Evolutionary conservation across 2,113 vertebrate species (phyloP).

Genomic region (Corythornis vintsioides): DNA sequence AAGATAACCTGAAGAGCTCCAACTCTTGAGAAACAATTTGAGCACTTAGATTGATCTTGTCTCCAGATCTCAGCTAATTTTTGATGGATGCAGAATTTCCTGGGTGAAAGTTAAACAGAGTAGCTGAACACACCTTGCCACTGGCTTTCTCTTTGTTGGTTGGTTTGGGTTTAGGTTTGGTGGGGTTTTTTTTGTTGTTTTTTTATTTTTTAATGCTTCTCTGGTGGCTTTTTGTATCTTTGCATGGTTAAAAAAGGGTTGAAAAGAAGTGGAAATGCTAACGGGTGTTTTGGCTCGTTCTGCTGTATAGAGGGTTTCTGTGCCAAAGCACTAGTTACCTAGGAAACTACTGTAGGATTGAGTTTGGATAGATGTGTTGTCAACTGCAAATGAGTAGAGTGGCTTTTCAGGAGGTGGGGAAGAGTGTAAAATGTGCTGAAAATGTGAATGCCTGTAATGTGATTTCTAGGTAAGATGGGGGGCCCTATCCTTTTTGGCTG

Average conservation of each 20-base stretch:
- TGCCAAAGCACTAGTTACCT: conserved; percentile 65
- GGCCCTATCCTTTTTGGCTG: background rate
- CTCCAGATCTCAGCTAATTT: background rate
- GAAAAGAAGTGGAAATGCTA: conserved; percentile 6
- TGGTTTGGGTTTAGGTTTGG: background rate
- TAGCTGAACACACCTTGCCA: background rate
- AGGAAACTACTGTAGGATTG: conserved; percentile 64
- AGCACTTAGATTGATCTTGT: background rate
- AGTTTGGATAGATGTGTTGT: conserved; percentile 57
- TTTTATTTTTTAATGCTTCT: background rate
- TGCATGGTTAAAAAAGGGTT: conserved; percentile 1
- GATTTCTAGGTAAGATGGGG: background rate
- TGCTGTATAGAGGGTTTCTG: background rate
- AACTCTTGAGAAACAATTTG: background rate
- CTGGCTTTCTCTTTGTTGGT: background rate
- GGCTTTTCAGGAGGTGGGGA: conserved; percentile 28
- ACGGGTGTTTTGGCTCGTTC: conserved; percentile 36
- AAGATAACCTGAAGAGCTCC: background rate
- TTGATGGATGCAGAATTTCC: background rate
- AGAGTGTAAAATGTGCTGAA: background rate
- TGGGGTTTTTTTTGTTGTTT: background rate
- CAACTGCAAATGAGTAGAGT: conserved; percentile 48
- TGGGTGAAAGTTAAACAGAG: background rate
- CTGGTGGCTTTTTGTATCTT: background rate
- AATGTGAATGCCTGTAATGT: background rate